Base-by-base conservation (phyloP, 2,888 invertebrate genomes). In the Slavum lentiscoides region DNA sequence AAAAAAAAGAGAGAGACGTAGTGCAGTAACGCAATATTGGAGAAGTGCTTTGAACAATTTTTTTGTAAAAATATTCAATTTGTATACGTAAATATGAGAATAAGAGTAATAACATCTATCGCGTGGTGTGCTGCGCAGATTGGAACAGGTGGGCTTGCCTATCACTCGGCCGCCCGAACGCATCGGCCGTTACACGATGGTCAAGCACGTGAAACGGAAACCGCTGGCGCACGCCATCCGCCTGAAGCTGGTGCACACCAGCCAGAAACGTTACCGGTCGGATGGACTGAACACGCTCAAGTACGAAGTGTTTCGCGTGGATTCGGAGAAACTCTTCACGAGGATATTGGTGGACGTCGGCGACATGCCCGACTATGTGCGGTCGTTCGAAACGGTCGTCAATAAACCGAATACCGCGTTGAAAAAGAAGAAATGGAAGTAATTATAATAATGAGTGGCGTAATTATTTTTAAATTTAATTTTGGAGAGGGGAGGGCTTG, bases 111-210 rank as follows among this genome's bases (percentile, higher is more conserved):
- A 30, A 30, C 30, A 30, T 30, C 30, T 1, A 30, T 4, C 2
- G 4, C 30, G 30, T 30, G 30, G 4, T 2, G 2, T 21, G 7
- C 7, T 87, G 17, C 11, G 9, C 49, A 83, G 83, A 21, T 66
- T 83, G 19, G 80, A 77, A 39, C 82, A 82, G n/a, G 82, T 83
- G 37, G 83, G 82, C 19, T 81, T 83, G 49, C 84, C 86, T 67
- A 86, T 89, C 39, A 87, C 87, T 0, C 84, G 89, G 61, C 88
- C 88, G 0, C 88, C 88, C n/a, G 86, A 86, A 81, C 85, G 86
- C 82, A 85, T 89, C 15, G 89, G 88, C 0, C 85, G 89, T 23
- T 90, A 89, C 85, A 88, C 88, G 67, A 90, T 90, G 90, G 87
- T 90, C 67, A 88, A 88, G 83, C 90, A 90, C 80, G 83, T 84